phyloP scores from a whole-genome alignment of 1,140 invertebrate species.

The Zaprionus davidi region DNA sequence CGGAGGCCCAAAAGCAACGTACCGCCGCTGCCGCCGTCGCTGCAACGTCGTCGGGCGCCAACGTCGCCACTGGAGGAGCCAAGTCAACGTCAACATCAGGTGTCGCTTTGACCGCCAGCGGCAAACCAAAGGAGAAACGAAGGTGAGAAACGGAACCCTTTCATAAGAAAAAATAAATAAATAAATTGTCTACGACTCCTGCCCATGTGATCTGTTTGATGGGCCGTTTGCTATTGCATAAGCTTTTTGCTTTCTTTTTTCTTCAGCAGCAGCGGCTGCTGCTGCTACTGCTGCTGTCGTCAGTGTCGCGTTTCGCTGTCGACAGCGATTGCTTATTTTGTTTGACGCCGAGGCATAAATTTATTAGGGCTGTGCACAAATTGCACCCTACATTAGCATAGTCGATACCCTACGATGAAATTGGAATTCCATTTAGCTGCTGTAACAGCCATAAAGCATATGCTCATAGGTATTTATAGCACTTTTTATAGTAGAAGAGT shows the following conservation, averaged over 20 bases:
- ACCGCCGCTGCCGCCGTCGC: conserved; percentile 40
- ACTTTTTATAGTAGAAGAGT: not conserved
- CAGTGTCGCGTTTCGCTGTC: conserved; percentile 8
- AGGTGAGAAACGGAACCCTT: conserved; percentile 55
- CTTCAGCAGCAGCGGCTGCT: conserved; percentile 42
- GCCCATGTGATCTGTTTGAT: conserved; percentile 49
- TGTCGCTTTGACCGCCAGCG: conserved; percentile 68
- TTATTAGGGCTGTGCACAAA: not conserved
- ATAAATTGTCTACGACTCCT: conserved; percentile 6
- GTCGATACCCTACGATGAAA: not conserved
- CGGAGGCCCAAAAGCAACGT: conserved; percentile 64
- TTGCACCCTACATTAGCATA: not conserved
- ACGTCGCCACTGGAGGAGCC: conserved; percentile 25
- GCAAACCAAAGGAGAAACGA: conserved; percentile 81
- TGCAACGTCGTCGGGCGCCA: conserved; percentile 12
- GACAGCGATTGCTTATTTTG: conserved; percentile 11
- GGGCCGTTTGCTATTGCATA: conserved; percentile 64
- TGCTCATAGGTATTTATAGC: conserved; percentile 6
- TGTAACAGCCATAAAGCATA: conserved; percentile 1
- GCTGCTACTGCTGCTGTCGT: conserved; percentile 14
- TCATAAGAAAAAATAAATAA: not conserved
- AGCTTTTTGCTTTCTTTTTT: conserved; percentile 76
- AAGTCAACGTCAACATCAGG: conserved; percentile 23
- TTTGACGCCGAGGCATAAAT: not conserved
- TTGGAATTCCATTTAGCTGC: conserved; percentile 1